Evolutionary conservation across 2,888 invertebrate species (phyloP), one percentile per base, ranked within the genome.

Genomic region (Cancer borealis): DNA sequence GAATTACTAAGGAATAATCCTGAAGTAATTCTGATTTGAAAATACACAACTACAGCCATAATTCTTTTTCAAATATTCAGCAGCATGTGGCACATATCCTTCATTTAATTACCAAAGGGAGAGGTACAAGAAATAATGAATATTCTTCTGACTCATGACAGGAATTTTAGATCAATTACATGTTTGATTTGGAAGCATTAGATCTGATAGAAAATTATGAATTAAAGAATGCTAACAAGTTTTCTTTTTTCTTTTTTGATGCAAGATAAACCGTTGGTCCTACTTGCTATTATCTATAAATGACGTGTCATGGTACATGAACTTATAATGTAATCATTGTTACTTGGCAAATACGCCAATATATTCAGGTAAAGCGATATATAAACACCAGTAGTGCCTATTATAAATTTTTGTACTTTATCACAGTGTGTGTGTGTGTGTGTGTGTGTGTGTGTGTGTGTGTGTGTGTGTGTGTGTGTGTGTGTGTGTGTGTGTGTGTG

Each of bases 381-480:
- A 47, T 49, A 49, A 93, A 79, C 79, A 79, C 89, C 89, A 90
- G 89, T 79, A 90, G 89, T 93, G 79, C 89, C 89, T 93, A 89
- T n/a, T 21, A 73, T 26, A 14, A 21, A 88, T 88, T 46, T 39
- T 88, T 45, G 17, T 45, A 46, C 17, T 45, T 3, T 30, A 10
- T 88, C 39, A 39, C 39, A 39, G 6, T 89, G 47, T 89, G n/a
- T 89, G 47, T 89, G 47, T 89, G 46, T 89, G 47, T 89, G 47
- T 89, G 47, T 89, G 47, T 89, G 47, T 89, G 47, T 21, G 39
- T 88, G 45, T 30, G 88, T 88, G 47, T 89, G 47, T 47, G n/a
- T 89, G 47, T 89, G 47, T 89, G 46, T 89, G 47, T 47, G 47
- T 47, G n/a, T 89, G 47, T 89, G 47, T 89, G 47, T 21, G 47